Percentiles rank a stretch among this genome's conserved stretches.
These are phyloP conservation scores for Leptosomus discolor DNA, from an alignment of 2,113 vertebrate genomes.

Conservation along the genomic window DNA sequence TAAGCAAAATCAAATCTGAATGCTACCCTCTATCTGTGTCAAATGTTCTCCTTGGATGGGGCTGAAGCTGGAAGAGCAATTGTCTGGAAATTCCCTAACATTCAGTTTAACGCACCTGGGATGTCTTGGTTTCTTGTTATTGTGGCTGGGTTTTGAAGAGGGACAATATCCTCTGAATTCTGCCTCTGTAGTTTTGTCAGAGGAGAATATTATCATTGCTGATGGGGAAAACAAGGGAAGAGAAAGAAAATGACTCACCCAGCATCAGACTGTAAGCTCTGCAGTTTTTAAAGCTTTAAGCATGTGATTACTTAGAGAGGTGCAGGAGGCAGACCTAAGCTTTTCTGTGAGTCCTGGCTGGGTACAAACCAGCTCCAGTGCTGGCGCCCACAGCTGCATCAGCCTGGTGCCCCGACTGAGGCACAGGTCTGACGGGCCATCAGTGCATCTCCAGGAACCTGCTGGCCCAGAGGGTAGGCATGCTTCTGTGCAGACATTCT, in stretches of 20 bases:
- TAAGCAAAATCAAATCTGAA: constrained; percentile 5
- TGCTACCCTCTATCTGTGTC: not conserved
- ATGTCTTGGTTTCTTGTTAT: not conserved
- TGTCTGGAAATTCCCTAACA: not conserved
- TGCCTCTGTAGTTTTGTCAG: not conserved
- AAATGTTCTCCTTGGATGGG: not conserved
- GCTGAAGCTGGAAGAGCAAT: not conserved
- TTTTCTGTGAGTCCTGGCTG: not conserved
- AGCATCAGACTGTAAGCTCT: not conserved
- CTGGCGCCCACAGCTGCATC: not conserved
- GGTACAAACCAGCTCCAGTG: not conserved
- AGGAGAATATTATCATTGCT: not conserved
- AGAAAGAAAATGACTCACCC: not conserved
- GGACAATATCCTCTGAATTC: not conserved
- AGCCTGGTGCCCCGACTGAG: not conserved
- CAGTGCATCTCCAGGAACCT: not conserved
- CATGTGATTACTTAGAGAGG: not conserved
- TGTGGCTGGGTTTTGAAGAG: not conserved
- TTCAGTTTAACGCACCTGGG: not conserved
- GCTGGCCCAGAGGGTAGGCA: not conserved
- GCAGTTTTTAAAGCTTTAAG: not conserved
- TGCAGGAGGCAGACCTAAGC: not conserved
- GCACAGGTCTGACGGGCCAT: not conserved
- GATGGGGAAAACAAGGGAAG: accelerated
- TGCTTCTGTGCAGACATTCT: too few species aligned